Base-by-base conservation (phyloP, 2,113 vertebrate species). In the Semnopithecus entellus region DNA sequence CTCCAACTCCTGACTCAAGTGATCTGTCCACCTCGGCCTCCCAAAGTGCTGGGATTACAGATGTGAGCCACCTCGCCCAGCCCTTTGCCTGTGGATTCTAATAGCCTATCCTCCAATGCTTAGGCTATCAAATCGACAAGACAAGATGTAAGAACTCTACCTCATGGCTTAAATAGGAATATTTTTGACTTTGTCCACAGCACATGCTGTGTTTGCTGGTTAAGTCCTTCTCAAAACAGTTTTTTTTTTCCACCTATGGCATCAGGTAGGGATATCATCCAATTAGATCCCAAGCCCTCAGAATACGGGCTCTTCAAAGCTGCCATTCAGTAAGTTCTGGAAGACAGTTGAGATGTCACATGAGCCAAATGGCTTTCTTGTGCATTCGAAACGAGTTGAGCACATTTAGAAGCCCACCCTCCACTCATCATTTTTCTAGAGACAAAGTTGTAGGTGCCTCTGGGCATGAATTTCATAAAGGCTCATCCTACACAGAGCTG, bases 351-450 rank as follows among this genome's bases (percentile, higher is more conserved):
- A 85, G 22, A 5, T 14, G 6, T 43, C 35, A 8, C 7, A 5
- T 3, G 25, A 22, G 35, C 17, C 23, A 59, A 43, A 73, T 50
- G 66, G 27, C 48, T 89, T 73, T 20, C 48, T 48, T 43, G 1
- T 91, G 82, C 55, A 17, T 52, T 83, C 10, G 12, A 43, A 40
- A 32, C 72, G 55, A 92, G 10, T n/a, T n/a, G 4, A 14, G 20
- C 1, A 38, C 8, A 10, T 76, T 93, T 87, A 38, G 45, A 61
- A 70, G 64, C 32, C 43, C 3, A 27, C 81, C 32, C 17, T 90
- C 30, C n/a, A 78, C 6, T 89, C 23, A 32, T 18, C 14, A 40
- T 23, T 35, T 95, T 92, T 90, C 57, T 88, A 75, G 43, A 93
- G 50, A 66, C 38, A 48, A 87, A 94, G 17, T 14, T 40, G 66